Conservation (phyloP, 2,113 vertebrate genomes). For the Lathamus discolor region DNA sequence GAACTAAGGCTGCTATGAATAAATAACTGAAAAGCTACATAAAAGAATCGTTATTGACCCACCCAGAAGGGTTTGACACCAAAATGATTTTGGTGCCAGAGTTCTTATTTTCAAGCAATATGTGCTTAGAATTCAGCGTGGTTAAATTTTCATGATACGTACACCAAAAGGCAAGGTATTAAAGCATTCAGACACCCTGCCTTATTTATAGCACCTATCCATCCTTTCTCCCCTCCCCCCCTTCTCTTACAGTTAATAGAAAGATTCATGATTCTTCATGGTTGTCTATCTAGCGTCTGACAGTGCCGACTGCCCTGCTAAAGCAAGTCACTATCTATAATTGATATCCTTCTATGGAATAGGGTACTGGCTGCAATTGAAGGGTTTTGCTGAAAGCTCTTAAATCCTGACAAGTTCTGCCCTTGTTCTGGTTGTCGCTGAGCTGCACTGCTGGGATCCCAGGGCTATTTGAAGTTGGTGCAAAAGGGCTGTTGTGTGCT, state of each 20-base stretch:
- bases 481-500: conserved; percentile 61
- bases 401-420: conserved; percentile 97
- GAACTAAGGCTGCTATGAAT: background rate
- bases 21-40: conserved; percentile 13
- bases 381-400: conserved; percentile 95
- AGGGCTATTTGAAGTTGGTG: conserved; percentile 76
- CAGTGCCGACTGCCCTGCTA: conserved; percentile 87
- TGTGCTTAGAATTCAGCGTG: background rate
- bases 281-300: conserved; percentile 95
- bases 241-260: conserved; percentile 91
- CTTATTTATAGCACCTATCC: conserved; percentile 81
- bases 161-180: conserved; percentile 71
- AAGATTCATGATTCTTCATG: conserved; percentile 95
- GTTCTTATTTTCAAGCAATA: background rate
- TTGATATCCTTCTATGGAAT: conserved; percentile 99
- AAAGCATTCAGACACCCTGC: conserved; percentile 66
- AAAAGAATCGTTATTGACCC: conserved; percentile 1
- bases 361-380: conserved; percentile 92
- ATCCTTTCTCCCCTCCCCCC: conserved; percentile 44
- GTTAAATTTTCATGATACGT: conserved; percentile 67
- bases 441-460: conserved; percentile 74
- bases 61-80: background rate
- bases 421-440: conserved; percentile 82
- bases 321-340: conserved; percentile 99
- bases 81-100: background rate